Evolutionary conservation across 2,797 vertebrate species (phyloP).

Genomic region (Lophotriccus pileatus): DNA sequence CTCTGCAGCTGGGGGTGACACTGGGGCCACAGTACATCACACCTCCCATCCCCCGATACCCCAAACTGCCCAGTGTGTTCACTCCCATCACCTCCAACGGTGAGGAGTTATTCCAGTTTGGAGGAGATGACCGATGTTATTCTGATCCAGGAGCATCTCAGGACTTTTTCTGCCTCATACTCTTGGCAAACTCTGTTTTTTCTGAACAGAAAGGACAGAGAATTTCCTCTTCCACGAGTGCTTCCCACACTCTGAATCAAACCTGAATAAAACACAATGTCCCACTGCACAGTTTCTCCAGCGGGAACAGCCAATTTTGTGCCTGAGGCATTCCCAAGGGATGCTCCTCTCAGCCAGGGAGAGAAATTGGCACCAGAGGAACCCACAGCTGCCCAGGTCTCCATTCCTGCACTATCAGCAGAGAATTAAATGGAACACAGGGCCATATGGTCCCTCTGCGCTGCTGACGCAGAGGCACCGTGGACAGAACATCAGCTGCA

Average conservation of each 20-base stretch:
- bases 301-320: not conserved
- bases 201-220: not conserved
- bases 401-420: not conserved
- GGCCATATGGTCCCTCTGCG: not conserved
- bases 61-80: rapidly evolving
- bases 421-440: not conserved
- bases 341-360: not conserved
- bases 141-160: not conserved
- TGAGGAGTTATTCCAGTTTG: not conserved
- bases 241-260: not conserved
- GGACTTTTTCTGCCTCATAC: not conserved
- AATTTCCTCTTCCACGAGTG: not conserved
- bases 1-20: not conserved
- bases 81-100: rapidly evolving
- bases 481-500: not conserved
- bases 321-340: not conserved
- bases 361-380: not conserved
- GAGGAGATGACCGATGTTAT: not conserved
- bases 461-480: not conserved
- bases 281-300: not conserved
- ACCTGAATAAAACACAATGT: not conserved
- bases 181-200: not conserved
- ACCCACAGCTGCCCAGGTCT: not conserved
- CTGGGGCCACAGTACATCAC: not conserved
- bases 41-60: rapidly evolving